Conservation (phyloP, 2,888 invertebrate species). For the Oithona nana region DNA sequence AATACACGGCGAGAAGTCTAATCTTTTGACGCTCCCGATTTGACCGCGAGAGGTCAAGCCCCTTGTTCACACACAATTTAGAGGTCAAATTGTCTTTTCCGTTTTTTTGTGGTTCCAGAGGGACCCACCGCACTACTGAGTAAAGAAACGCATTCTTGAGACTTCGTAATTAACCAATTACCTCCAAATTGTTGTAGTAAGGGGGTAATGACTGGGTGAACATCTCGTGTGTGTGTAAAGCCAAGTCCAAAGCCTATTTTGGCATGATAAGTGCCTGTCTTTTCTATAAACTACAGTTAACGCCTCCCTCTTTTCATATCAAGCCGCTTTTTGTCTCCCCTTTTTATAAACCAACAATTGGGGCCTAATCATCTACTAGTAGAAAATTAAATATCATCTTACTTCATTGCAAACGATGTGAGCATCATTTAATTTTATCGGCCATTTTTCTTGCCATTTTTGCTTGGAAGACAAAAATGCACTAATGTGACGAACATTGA, state of each 20-base stretch:
- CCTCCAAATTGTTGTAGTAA: neutral
- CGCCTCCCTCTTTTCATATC: neutral
- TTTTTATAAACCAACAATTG: neutral
- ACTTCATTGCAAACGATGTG: no score
- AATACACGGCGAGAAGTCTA: no score
- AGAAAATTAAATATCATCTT: no score
- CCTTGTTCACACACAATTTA: neutral
- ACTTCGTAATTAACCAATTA: neutral
- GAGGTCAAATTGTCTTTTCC: neutral
- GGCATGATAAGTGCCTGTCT: neutral
- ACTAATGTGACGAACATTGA: no score
- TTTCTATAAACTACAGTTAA: neutral
- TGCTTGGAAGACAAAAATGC: no score
- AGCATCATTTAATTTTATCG: no score
- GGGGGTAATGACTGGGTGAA: neutral
- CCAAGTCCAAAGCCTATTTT: neutral
- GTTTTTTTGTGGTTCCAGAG: neutral
- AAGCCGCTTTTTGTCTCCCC: neutral
- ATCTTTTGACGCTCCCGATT: neutral
- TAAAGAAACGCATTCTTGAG: neutral
- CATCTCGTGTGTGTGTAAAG: neutral
- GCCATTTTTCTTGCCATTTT: no score
- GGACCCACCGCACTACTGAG: neutral
- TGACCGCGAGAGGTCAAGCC: neutral
- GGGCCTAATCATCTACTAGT: neutral